phyloP scores from a whole-genome alignment of 2,113 vertebrate genomes.

The Alligator sinensis region DNA sequence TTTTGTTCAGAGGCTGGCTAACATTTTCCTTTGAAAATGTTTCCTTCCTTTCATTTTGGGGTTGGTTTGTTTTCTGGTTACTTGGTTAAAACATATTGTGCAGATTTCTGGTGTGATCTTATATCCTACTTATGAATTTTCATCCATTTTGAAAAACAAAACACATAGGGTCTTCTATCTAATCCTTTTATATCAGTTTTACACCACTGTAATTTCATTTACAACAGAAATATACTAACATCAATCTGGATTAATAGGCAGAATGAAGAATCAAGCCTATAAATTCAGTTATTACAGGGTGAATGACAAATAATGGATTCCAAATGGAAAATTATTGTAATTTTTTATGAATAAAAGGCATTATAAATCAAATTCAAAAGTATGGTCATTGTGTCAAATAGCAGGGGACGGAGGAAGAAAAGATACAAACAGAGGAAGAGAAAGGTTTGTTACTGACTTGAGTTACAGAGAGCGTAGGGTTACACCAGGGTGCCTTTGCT shows the following conservation, averaged over 20 bases:
- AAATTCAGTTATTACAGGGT: neutral
- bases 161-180: neutral
- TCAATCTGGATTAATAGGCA: neutral
- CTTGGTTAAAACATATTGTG: neutral
- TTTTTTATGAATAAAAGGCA: neutral
- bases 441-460: neutral
- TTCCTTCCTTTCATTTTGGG: neutral
- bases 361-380: neutral
- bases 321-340: neutral
- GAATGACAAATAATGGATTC: neutral
- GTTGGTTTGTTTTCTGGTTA: slow-evolving; percentile 15
- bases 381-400: neutral
- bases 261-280: neutral
- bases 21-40: neutral
- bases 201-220: neutral
- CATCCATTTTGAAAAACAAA: neutral
- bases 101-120: neutral
- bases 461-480: neutral
- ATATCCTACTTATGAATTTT: neutral
- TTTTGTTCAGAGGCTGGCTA: slow-evolving; percentile 16
- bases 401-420: neutral
- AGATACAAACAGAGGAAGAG: neutral
- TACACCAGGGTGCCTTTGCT: slow-evolving; percentile 64
- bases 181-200: neutral
- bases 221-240: neutral